phyloP scores from a whole-genome alignment of 2,888 invertebrate species.

The Gandaritis pyraliata region DNA sequence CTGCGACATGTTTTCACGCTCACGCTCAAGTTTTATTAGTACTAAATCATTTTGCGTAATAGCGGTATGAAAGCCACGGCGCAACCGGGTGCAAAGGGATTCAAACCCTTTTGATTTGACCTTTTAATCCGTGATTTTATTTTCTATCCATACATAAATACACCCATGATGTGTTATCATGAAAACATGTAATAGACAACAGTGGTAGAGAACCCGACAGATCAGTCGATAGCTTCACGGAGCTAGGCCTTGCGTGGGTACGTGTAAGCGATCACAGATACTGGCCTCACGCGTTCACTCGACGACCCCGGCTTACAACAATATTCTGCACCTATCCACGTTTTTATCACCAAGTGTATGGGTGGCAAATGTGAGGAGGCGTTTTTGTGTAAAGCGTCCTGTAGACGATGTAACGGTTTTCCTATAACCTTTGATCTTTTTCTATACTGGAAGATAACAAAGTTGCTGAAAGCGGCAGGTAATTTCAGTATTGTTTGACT shows the following conservation, averaged over 20 bases:
- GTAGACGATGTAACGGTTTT: conserved; percentile 34
- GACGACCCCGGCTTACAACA: conserved; percentile 53
- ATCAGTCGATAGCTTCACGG: conserved; percentile 76
- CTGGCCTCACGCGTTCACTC: conserved; percentile 76
- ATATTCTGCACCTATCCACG: conserved; percentile 30
- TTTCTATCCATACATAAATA: not conserved
- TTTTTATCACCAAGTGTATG: conserved; percentile 31
- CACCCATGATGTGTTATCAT: conserved; percentile 55
- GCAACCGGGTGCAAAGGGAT: conserved; percentile 7
- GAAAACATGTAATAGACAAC: conserved; percentile 74
- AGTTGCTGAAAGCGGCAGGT: conserved; percentile 8
- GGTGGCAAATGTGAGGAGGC: conserved; percentile 37
- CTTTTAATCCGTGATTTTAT: not conserved
- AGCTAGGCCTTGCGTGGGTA: conserved; percentile 82
- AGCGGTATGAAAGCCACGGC: conserved; percentile 21
- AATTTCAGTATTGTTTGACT: conserved; percentile 15
- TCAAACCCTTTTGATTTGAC: not conserved
- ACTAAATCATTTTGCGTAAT: conserved; percentile 20
- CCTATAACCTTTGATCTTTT: conserved; percentile 15
- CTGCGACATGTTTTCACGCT: conserved; percentile 69
- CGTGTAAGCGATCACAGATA: conserved; percentile 83
- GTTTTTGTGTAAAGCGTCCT: conserved; percentile 35
- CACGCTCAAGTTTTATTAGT: conserved; percentile 26
- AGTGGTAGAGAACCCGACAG: conserved; percentile 75
- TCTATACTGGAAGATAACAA: conserved; percentile 4